Evolutionary conservation across 2,113 vertebrate species (phyloP), one percentile per base, ranked within the genome.

Genomic region (Leptocoma aspasia): DNA sequence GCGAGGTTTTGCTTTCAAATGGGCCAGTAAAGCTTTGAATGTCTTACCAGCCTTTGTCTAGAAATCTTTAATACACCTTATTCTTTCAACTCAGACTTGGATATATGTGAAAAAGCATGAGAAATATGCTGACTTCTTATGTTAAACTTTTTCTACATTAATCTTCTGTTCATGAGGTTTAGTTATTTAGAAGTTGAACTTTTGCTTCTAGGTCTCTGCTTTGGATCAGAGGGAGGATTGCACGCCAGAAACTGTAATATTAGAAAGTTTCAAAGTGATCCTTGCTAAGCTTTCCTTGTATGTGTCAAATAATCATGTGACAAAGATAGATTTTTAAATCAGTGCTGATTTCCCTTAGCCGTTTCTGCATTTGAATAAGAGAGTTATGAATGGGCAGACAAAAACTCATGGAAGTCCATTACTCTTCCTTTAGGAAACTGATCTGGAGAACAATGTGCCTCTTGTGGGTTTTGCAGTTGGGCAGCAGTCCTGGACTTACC

Each of bases 261-360:
- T 92, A 96, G 90, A 83, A 90, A 69, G n/a, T 88, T 93, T 93
- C 89, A 83, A 91, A 92, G 86, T 78, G 76, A 49, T 86, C 64
- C 66, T 61, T 73, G 49, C 60, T 93, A 88, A 73, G 54, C 42
- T 93, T 82, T 89, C 76, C 56, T 75, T 94, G 47, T 71, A 41
- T 53, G 84, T 92, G 90, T 52, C 56, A 64, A 90, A 84, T 71
- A 52, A 39, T 86, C 1, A 0, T 60, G 64, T 96, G 80, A 84
- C 68, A 86, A 72, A 86, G 90, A 78, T 4, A 76, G 73, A 79
- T 78, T 47, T 63, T 70, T 83, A 69, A 61, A 59, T 91, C 70
- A 68, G n/a, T n/a, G 47, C 44, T 91, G 57, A 53, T 92, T 89
- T 90, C 59, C 53, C 70, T 64, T 89, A 64, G 22, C 65, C 2